Percentiles rank a stretch among this genome's conserved stretches.
phyloP scores from a whole-genome alignment of 2,888 invertebrate genomes.

The Papilio demoleus region DNA sequence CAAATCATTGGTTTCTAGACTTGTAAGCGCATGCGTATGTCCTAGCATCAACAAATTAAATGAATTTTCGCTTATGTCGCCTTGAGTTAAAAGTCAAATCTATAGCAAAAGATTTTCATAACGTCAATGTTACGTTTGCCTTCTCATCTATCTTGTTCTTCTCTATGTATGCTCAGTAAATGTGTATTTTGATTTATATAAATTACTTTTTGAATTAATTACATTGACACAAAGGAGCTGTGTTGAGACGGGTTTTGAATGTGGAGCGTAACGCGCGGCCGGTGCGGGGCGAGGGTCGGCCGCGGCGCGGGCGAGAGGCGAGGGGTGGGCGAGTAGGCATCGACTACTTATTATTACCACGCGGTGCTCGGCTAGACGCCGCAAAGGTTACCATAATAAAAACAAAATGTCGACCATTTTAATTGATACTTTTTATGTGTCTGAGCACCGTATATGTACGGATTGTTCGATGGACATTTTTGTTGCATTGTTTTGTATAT shows the following conservation, averaged over 20 bases:
- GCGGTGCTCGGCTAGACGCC: slow-evolving; percentile 57
- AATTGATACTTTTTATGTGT: slow-evolving; percentile 8
- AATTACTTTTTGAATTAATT: slow-evolving; percentile 51
- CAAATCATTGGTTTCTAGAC: neutral
- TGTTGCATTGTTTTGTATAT: neutral
- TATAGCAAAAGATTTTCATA: no score
- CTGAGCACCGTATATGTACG: neutral
- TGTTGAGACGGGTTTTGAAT: slow-evolving; percentile 57
- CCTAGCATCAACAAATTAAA: neutral
- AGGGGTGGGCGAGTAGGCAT: slow-evolving; percentile 57
- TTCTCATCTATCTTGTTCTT: neutral
- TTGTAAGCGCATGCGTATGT: neutral
- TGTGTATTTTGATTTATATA: slow-evolving; percentile 30
- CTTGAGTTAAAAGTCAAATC: no score
- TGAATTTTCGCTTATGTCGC: neutral
- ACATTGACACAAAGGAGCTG: slow-evolving; percentile 53
- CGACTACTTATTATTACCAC: slow-evolving; percentile 74
- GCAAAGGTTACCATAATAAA: slow-evolving; percentile 54
- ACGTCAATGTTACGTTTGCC: neutral
- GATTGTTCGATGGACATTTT: neutral
- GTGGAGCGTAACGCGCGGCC: slow-evolving; percentile 59
- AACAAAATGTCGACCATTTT: slow-evolving; percentile 19
- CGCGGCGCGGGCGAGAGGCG: slow-evolving; percentile 41
- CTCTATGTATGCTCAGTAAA: neutral
- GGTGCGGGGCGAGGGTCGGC: slow-evolving; percentile 49